Evolutionary conservation across 2,888 invertebrate species (phyloP).

Genomic region (Ctenicera cuprea): DNA sequence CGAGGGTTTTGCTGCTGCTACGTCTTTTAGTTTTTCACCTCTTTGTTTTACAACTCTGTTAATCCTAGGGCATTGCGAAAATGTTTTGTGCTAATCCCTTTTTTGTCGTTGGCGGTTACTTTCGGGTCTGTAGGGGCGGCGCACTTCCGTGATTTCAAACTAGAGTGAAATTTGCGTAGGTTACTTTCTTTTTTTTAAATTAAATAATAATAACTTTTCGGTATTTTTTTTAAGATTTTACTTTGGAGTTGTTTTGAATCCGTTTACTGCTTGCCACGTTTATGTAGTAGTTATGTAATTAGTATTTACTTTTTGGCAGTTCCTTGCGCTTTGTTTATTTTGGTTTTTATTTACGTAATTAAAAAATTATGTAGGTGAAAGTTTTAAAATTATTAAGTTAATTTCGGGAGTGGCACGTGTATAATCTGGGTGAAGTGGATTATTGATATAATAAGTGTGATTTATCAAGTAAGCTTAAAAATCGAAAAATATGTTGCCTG

Average conservation of each 20-base stretch:
- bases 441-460: slow-evolving; percentile 28
- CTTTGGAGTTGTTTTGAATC: neutral
- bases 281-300: too few species aligned
- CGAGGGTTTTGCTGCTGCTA: slow-evolving; percentile 44
- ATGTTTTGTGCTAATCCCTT: slow-evolving; percentile 33
- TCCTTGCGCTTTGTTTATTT: too few species aligned
- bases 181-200: neutral
- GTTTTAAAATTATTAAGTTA: neutral
- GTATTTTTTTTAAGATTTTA: neutral
- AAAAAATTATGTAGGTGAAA: neutral
- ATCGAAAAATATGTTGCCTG: too few species aligned
- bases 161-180: slow-evolving; percentile 33
- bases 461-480: neutral
- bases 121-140: slow-evolving; percentile 39
- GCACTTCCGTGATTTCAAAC: neutral
- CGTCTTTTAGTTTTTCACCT: slow-evolving; percentile 21
- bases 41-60: slow-evolving; percentile 10
- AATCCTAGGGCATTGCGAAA: slow-evolving; percentile 36
- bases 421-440: slow-evolving; percentile 1
- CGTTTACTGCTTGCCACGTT: neutral
- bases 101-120: slow-evolving; percentile 34
- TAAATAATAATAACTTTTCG: too few species aligned
- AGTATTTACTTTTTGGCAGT: too few species aligned
- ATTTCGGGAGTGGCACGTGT: slow-evolving; percentile 1
- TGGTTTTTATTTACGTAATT: too few species aligned